Evolutionary conservation across 2,888 invertebrate genomes (phyloP), one percentile per base, ranked within the genome.

Genomic region (Macrosoma leucophasiata): DNA sequence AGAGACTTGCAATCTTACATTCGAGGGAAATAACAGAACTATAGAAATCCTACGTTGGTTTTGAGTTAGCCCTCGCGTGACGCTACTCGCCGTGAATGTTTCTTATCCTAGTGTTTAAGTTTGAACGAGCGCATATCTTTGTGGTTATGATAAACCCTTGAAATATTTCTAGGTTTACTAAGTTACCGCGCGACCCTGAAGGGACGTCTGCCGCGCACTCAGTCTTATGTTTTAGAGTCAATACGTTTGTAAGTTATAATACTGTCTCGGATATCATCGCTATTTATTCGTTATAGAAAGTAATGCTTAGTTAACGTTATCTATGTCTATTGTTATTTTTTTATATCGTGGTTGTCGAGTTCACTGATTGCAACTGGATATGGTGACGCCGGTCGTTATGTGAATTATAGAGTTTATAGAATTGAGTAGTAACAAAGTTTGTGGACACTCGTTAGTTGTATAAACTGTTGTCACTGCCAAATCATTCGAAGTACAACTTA

Each of bases 91-190:
- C n/a, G n/a, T n/a, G 58, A 55, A 55, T 56, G 20, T 30, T 39
- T 63, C 41, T 48, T 58, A 64, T 59, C 62, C 50, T 78, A 78
- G 74, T 66, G 59, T 45, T 66, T 77, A 77, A 74, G 71, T 73
- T 76, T 60, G 43, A 76, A 71, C 62, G 57, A 72, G 64, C 67
- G 75, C 77, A 82, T 79, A 82, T 81, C 81, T 57, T 68, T 58
- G 63, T 72, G 74, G 68, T 79, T 73, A 74, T 76, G 65, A 72
- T 64, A 59, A 59, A 57, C 57, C 57, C 55, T 57, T 47, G 53
- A 59, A 63, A 68, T 62, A 72, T 75, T 76, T 71, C 70, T 82
- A 82, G 71, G 45, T 67, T 39, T 61, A 59, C 52, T 62, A 52
- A 64, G 68, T 74, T 66, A 64, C 64, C 63, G 57, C 47, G 46